Conservation (phyloP, 2,113 vertebrate species). For the Gasterosteus nipponicus region DNA sequence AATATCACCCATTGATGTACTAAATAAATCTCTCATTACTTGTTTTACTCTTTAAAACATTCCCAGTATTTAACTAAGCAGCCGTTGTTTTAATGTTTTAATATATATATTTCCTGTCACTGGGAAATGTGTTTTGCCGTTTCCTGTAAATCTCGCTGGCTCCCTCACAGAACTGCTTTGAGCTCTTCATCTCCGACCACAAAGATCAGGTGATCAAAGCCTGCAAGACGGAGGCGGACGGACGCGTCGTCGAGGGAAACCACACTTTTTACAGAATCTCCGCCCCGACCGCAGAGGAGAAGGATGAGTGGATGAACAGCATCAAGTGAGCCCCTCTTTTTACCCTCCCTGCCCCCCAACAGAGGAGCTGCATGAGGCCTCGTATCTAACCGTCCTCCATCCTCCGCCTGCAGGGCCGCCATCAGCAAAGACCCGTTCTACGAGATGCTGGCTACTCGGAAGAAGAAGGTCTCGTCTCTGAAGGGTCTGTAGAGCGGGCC, state of each 20-base stretch:
- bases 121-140: not conserved
- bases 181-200: slow-evolving; percentile 96
- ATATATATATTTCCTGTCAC: not conserved
- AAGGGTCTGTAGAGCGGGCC: slow-evolving; percentile 85
- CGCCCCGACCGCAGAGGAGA: slow-evolving; percentile 91
- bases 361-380: not conserved
- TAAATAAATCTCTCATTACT: not conserved
- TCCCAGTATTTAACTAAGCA: not conserved
- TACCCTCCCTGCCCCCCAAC: too few relatives aligned
- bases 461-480: slow-evolving; percentile 96
- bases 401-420: slow-evolving; percentile 85
- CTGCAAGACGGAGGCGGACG: slow-evolving; percentile 97
- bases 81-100: not conserved
- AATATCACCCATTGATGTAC: not conserved
- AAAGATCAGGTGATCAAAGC: slow-evolving; percentile 99
- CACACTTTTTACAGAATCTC: slow-evolving; percentile 98
- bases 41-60: not conserved
- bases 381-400: not conserved
- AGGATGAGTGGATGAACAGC: slow-evolving; percentile 97
- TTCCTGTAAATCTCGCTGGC: not conserved
- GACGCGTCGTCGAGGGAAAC: slow-evolving; percentile 96
- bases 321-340: slow-evolving; percentile 87
- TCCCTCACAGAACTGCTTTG: slow-evolving; percentile 92
- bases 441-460: slow-evolving; percentile 95
- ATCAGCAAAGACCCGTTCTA: slow-evolving; percentile 99